Evolutionary conservation across 2,888 invertebrate genomes (phyloP).

Genomic region (Fragum sueziense): DNA sequence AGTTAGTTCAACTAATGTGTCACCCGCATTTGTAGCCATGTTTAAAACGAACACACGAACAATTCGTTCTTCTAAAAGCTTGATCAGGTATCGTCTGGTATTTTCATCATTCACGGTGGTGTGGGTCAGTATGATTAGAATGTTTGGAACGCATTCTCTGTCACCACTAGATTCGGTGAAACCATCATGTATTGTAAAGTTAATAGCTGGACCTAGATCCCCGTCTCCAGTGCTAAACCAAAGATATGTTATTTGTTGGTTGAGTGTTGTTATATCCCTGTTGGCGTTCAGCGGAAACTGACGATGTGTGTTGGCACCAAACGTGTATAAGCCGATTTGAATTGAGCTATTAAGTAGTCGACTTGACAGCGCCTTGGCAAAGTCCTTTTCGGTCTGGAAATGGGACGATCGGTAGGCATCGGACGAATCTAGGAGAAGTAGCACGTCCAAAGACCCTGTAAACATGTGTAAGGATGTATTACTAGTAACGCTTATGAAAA

Average conservation of each 20-base stretch:
- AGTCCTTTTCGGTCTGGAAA: neutral
- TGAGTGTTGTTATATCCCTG: neutral
- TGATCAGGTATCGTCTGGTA: neutral
- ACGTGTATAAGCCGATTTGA: conserved; percentile 12
- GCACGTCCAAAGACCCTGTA: neutral
- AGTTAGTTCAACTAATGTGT: neutral
- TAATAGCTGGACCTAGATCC: conserved; percentile 11
- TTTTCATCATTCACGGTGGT: neutral
- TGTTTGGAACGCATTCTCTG: conserved; percentile 30
- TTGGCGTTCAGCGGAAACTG: conserved; percentile 11
- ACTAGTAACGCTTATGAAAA: too few species aligned
- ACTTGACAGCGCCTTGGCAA: neutral
- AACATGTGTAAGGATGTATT: too few species aligned
- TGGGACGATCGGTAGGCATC: neutral
- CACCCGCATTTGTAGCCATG: neutral
- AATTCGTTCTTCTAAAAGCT: neutral
- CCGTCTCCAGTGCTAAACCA: conserved; percentile 39
- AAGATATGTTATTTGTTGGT: conserved; percentile 13
- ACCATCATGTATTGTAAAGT: conserved; percentile 28
- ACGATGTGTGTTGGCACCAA: conserved; percentile 9
- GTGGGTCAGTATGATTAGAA: conserved; percentile 28
- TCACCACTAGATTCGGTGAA: conserved; percentile 28
- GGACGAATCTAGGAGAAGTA: neutral
- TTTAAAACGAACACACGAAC: conserved; percentile 13
- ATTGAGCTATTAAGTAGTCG: neutral